A percentile compares a stretch with the other conserved stretches of the same genome.
Conservation (phyloP, 2,113 vertebrate species). For the Parotia lawesii region DNA sequence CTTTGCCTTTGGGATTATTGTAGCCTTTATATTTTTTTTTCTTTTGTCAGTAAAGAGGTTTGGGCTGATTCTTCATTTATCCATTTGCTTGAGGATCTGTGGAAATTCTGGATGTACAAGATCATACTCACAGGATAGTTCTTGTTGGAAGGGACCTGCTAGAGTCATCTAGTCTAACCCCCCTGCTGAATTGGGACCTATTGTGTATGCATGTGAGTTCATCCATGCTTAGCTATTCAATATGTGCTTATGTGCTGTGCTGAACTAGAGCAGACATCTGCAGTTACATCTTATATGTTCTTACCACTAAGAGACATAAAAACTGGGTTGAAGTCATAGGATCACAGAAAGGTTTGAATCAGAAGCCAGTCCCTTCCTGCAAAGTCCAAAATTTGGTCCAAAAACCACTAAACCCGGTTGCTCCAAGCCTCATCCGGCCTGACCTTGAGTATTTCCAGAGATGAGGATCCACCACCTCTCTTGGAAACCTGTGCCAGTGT, state of each 20-base stretch:
- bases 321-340: not conserved
- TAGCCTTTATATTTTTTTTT: not conserved
- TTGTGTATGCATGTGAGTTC: fast-evolving
- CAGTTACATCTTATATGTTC: fast-evolving
- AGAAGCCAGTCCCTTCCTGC: not conserved
- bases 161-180: not conserved
- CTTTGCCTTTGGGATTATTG: not conserved
- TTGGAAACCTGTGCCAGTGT: not conserved
- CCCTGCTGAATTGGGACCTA: not conserved
- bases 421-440: not conserved
- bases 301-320: not conserved
- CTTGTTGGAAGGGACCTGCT: not conserved
- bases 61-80: not conserved
- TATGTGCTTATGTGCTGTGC: fast-evolving
- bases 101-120: not conserved
- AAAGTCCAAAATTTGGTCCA: not conserved
- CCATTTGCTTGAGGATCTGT: not conserved
- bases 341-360: not conserved
- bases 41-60: not conserved
- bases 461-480: not conserved
- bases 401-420: not conserved
- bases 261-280: not conserved
- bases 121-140: too few species aligned
- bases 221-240: not conserved
- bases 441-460: not conserved